Evolutionary conservation across 2,797 vertebrate species (phyloP), one percentile per base, ranked within the genome.

Genomic region (Antrozous pallidus): DNA sequence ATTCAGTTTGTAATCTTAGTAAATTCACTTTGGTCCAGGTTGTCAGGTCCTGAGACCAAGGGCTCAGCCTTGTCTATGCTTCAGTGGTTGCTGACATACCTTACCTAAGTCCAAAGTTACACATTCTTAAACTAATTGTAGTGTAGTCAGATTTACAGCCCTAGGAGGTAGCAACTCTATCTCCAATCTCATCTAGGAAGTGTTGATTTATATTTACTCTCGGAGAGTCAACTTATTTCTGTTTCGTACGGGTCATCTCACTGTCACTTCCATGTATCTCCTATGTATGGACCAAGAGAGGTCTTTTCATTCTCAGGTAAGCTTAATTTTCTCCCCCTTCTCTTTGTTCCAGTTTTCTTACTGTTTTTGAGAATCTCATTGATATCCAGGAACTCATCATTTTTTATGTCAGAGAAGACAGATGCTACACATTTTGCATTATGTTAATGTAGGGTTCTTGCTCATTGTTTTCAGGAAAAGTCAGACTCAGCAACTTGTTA

Each of bases 171-270:
- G 28, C 38, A 65, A n/a, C 47, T 40, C 8, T 65, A 47, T 70
- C 79, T 85, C 45, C 38, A 58, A 1, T 79, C 49, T 82, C 20
- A 75, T 79, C 36, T 13, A 10, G 49, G 83, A 90, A 16, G 20
- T 96, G 73, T 83, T 88, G 61, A 71, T 78, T 91, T 73, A 10
- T 40, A n/a, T 63, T 87, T 88, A 49, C 18, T 80, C 51, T 81
- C 56, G 82, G 78, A 90, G 58, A 83, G 8, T 42, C n/a, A 78
- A n/a, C 17, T 70, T 80, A 67, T 47, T 87, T 90, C 67, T 78
- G 6, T 90, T 74, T 88, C 82, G 91, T 49, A 58, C 17, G n/a
- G 73, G 42, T 31, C 8, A n/a, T 26, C 51, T 67, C 26, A 63
- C 8, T 14, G 17, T 90, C 16, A 8, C 49, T 40, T 80, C n/a